Evolutionary conservation across 2,113 vertebrate species (phyloP).

Genomic region (Corapipo altera): DNA sequence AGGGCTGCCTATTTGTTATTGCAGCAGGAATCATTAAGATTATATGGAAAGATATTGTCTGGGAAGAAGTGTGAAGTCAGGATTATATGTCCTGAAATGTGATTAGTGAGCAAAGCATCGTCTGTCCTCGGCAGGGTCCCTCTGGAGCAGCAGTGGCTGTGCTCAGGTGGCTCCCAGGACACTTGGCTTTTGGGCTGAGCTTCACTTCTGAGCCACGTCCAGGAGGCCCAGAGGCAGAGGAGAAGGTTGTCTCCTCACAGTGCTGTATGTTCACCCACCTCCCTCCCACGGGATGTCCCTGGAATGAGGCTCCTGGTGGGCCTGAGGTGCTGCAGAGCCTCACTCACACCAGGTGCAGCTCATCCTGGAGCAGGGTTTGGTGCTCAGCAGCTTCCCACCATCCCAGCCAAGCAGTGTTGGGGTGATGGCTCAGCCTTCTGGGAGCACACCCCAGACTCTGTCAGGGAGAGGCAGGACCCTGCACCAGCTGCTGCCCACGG

Average conservation of each 20-base stretch:
- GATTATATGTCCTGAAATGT: slow-evolving; percentile 18
- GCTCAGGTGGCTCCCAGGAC: not conserved
- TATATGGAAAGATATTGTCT: slow-evolving; percentile 48
- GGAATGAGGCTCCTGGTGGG: not conserved
- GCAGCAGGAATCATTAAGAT: slow-evolving; percentile 61
- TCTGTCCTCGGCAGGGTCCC: not conserved
- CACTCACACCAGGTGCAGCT: accelerated
- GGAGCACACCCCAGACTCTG: accelerated
- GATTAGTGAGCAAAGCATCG: not conserved
- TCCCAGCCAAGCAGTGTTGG: not conserved
- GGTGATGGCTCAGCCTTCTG: not conserved
- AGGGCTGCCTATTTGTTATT: slow-evolving; percentile 61
- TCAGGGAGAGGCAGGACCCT: accelerated
- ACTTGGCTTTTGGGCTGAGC: not conserved
- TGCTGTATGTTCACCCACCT: accelerated
- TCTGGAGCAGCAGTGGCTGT: accelerated
- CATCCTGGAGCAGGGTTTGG: not conserved
- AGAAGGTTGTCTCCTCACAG: not conserved
- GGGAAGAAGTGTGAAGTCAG: slow-evolving; percentile 41
- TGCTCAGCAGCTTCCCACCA: not conserved
- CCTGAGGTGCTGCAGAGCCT: not conserved
- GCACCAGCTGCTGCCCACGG: not conserved
- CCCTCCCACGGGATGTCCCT: accelerated
- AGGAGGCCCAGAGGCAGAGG: not conserved
- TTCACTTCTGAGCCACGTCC: not conserved